These are phyloP conservation scores for Graphium colonna DNA, from an alignment of 2,888 invertebrate species.

Conservation along the genomic window DNA sequence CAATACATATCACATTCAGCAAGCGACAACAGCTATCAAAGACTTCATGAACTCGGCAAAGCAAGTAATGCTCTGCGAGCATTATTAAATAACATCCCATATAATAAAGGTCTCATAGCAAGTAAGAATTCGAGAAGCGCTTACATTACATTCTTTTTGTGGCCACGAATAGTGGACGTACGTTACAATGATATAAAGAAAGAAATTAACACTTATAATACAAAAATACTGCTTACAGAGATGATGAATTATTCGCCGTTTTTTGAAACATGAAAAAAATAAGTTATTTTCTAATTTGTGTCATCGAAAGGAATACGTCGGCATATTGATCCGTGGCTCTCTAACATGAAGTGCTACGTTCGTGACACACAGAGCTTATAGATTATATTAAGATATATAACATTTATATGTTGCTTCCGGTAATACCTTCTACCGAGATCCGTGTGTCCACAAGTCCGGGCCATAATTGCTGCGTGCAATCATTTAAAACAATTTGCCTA, in stretches of 20 bases:
- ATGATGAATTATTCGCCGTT: neutral
- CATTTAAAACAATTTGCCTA: conserved; percentile 58
- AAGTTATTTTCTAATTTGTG: neutral
- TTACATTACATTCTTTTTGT: conserved; percentile 23
- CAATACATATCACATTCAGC: conserved; percentile 35
- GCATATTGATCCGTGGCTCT: conserved; percentile 6
- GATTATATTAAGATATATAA: conserved; percentile 26
- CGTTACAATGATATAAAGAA: neutral
- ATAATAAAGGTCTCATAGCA: neutral
- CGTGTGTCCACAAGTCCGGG: conserved; percentile 81
- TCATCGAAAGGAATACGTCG: neutral
- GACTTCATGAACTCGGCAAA: conserved; percentile 11
- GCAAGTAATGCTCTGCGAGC: neutral
- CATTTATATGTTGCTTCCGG: conserved; percentile 79
- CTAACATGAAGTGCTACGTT: neutral
- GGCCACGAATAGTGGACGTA: conserved; percentile 11
- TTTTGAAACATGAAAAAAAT: conserved; percentile 2
- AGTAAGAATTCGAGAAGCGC: conserved; percentile 5
- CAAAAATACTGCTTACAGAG: neutral
- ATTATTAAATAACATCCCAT: neutral
- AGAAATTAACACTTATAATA: neutral
- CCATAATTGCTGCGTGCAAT: conserved; percentile 79
- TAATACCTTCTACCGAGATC: conserved; percentile 82
- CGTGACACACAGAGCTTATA: conserved; percentile 35
- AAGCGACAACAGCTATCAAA: conserved; percentile 29